Evolutionary conservation across 2,888 invertebrate genomes (phyloP).

Genomic region (Invenusta paracnida): DNA sequence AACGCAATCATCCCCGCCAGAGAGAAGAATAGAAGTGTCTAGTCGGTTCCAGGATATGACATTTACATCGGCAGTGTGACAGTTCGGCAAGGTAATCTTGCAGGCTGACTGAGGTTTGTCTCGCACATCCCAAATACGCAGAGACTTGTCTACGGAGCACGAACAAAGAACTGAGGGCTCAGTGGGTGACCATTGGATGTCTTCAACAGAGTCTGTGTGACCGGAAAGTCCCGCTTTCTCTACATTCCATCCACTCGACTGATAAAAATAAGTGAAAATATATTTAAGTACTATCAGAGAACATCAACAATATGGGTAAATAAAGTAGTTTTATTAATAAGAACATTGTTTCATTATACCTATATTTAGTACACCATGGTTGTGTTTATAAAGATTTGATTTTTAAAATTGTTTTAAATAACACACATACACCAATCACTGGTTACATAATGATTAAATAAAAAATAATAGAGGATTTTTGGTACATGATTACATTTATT

Average conservation of each 20-base stretch:
- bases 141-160: constrained; percentile 64
- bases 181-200: constrained; percentile 96
- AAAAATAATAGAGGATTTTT: no score
- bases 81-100: constrained; percentile 77
- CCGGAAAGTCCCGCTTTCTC: constrained; percentile 81
- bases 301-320: constrained; percentile 83
- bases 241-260: constrained; percentile 71
- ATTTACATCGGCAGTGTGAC: constrained; percentile 87
- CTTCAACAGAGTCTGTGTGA: constrained; percentile 88
- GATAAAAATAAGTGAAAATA: constrained; percentile 62
- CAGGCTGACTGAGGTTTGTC: constrained; percentile 79
- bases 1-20: constrained; percentile 92
- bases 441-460: no score
- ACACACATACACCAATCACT: no score
- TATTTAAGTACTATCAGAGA: constrained; percentile 81
- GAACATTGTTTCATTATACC: no score
- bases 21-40: constrained; percentile 78
- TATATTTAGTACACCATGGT: no score
- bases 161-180: constrained; percentile 70
- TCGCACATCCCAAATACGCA: constrained; percentile 91
- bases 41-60: constrained; percentile 92
- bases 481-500: no score
- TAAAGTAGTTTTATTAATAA: no score
- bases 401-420: no score
- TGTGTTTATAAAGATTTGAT: no score